Percentiles rank a stretch among this genome's conserved stretches.
Evolutionary conservation across 37 sponge, comb jelly and placozoan species (phyloP).

Genomic region (Beroe ovata): DNA sequence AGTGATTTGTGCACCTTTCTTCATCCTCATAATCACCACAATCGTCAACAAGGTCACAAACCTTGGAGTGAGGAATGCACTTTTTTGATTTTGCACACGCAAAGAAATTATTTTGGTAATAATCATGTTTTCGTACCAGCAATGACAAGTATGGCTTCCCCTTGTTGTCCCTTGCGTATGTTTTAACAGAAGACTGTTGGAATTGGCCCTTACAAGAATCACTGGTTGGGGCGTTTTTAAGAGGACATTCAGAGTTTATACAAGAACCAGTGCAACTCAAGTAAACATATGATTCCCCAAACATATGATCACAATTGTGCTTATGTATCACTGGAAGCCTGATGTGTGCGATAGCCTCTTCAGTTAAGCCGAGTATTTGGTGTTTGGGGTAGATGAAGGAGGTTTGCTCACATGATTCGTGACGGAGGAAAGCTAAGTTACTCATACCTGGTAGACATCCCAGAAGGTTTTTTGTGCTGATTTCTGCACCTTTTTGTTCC

Average conservation of each 20-base stretch:
- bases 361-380: neutral
- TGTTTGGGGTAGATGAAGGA: neutral
- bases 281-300: neutral
- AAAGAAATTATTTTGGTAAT: neutral
- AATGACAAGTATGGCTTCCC: neutral
- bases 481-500: neutral
- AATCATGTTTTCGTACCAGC: neutral
- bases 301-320: neutral
- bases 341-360: too few species aligned
- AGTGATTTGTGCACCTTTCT: neutral
- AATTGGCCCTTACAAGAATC: neutral
- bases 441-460: neutral
- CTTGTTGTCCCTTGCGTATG: neutral
- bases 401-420: neutral
- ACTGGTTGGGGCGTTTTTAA: neutral
- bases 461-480: neutral
- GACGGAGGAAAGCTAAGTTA: neutral
- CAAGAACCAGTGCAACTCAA: neutral
- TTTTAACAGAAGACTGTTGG: neutral
- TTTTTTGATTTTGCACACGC: neutral
- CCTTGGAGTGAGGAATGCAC: neutral
- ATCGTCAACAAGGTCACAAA: conserved; percentile 17
- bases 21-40: conserved; percentile 1
- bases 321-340: too few species aligned
- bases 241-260: neutral